phyloP scores from a whole-genome alignment of 2,113 vertebrate genomes.

The Mobula birostris region DNA sequence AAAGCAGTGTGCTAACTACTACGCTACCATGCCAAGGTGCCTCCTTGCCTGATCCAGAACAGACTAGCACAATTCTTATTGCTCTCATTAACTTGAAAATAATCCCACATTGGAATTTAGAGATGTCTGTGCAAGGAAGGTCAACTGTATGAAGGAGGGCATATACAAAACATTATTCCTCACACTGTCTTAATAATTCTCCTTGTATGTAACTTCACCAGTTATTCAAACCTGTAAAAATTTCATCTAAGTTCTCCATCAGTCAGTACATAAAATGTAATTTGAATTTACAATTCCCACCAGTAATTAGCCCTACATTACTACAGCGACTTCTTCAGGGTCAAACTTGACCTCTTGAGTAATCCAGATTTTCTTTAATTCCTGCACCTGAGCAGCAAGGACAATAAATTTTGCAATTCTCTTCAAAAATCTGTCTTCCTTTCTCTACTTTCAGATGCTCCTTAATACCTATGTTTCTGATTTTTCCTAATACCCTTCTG shows the following conservation, averaged over 20 bases:
- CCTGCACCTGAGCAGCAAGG: not conserved
- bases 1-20: too few relatives aligned
- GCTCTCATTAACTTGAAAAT: constrained; percentile 7
- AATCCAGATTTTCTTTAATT: not conserved
- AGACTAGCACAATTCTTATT: not conserved
- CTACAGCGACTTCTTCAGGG: not conserved
- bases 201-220: not conserved
- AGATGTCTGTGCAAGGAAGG: not conserved
- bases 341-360: not conserved
- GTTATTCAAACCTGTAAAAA: not conserved
- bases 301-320: not conserved
- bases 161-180: not conserved
- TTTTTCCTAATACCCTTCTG: not conserved
- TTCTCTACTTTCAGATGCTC: not conserved
- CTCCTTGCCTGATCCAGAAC: not conserved
- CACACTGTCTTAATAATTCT: not conserved
- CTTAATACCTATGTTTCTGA: not conserved
- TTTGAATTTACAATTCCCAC: not conserved
- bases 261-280: not conserved
- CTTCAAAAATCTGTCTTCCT: too few relatives aligned
- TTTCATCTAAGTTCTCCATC: not conserved
- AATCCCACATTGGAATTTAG: constrained; percentile 4
- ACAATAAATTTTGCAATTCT: not conserved
- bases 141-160: not conserved
- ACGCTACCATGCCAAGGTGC: not conserved